phyloP scores from a whole-genome alignment of 2,113 vertebrate genomes.

The Corythaeola cristata region DNA sequence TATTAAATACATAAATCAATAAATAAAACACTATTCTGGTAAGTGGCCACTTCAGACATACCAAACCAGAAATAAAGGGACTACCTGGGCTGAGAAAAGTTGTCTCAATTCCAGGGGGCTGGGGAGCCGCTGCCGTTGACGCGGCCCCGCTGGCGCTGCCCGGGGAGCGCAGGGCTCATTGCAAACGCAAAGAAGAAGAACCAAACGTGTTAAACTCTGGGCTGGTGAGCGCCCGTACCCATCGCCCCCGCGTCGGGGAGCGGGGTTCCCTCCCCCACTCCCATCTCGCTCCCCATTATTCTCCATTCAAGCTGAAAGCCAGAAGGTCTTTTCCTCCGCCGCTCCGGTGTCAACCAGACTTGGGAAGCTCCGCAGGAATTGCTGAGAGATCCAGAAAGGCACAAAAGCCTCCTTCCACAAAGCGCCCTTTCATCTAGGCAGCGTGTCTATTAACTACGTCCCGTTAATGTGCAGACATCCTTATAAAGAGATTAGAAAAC shows the following conservation, averaged over 20 bases:
- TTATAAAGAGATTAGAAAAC: conserved; percentile 76
- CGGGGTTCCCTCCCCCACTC: conserved; percentile 23
- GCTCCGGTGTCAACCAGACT: conserved; percentile 71
- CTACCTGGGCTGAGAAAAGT: conserved; percentile 41
- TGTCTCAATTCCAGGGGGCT: background rate
- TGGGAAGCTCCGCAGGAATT: conserved; percentile 76
- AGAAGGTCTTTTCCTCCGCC: conserved; percentile 73
- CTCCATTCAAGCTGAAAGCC: conserved; percentile 77
- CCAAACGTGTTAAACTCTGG: conserved; percentile 35
- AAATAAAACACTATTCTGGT: background rate
- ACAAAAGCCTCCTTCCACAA: conserved; percentile 82
- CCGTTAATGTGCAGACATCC: conserved; percentile 75
- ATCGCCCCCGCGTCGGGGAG: conserved; percentile 44
- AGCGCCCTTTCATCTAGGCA: conserved; percentile 77
- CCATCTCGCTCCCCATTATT: conserved; percentile 69
- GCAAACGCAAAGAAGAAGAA: conserved; percentile 81
- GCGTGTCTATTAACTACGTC: conserved; percentile 76
- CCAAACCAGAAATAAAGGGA: background rate
- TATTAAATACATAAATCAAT: background rate
- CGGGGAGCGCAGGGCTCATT: conserved; percentile 66
- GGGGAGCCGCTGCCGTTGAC: conserved; percentile 2
- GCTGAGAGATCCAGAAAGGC: conserved; percentile 61
- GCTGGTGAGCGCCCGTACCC: conserved; percentile 66
- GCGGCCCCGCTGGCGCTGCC: conserved; percentile 57
- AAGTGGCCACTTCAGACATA: background rate